Base-by-base conservation (phyloP, 2,888 invertebrate species). In the Platynereis dumerilii region DNA sequence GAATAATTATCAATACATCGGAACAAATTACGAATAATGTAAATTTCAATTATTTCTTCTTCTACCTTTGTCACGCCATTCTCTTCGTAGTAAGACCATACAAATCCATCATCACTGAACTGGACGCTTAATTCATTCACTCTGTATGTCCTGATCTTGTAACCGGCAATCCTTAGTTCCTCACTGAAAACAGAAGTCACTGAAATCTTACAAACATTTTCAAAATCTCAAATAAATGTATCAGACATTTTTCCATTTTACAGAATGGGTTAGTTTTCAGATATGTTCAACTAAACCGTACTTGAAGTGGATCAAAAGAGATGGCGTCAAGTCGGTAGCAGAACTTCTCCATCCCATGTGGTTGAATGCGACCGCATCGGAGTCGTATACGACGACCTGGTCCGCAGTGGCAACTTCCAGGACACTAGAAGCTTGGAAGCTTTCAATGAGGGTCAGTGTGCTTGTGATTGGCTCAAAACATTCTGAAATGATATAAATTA, bases 41-140 rank as follows among this genome's bases (percentile, higher is more conserved):
- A n/a, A n/a, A n/a, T n/a, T n/a, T n/a, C n/a, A n/a, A n/a, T n/a
- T n/a, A n/a, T n/a, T n/a, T n/a, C n/a, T n/a, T n/a, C 34, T 34
- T 12, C 34, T 34, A 48, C 48, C 48, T 48, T 48, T 5, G 22
- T 5, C 5, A n/a, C 20, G 17, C 48, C 48, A 20, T 48, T n/a
- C 22, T 48, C 48, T 22, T 48, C 48, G n/a, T 48, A 48, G 48
- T n/a, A 22, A 48, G n/a, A 48, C 48, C 48, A 48, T n/a, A n/a
- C 3, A 3, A 7, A 22, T n/a, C 22, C n/a, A 22, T 48, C 48
- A n/a, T 20, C 17, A n/a, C 48, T 48, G 10, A 48, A 12, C n/a
- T 48, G 20, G 7, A 48, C n/a, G 3, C 5, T 48, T n/a, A 48
- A 48, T 22, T 48, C 48, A 3, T n/a, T 22, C n/a, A 48, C 48